phyloP scores from a whole-genome alignment of 1,140 invertebrate genomes.

The Phymorhynchus buccinoides region DNA sequence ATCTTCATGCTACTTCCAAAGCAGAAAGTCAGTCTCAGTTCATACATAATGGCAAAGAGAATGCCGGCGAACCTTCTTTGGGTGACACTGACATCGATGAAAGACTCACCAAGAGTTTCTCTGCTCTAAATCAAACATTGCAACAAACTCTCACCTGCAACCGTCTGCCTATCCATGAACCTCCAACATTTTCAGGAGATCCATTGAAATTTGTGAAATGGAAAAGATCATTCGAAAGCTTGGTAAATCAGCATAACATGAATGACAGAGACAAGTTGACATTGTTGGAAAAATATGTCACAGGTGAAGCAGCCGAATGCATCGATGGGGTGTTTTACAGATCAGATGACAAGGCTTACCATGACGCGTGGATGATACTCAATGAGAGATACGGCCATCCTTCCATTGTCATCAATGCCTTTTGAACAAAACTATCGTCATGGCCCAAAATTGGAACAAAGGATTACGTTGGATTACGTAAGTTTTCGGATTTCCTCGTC shows the following conservation, averaged over 20 bases:
- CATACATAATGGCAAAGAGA: no score
- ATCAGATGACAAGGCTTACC: background rate
- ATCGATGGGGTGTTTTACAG: no score
- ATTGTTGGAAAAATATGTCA: background rate
- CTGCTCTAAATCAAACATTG: background rate
- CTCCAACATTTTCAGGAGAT: background rate
- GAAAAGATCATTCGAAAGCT: background rate
- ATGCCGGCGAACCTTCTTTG: no score
- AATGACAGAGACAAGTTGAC: background rate
- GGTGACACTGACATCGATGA: no score
- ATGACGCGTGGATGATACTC: background rate
- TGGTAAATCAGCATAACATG: background rate
- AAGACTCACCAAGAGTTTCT: background rate
- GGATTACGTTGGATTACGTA: background rate
- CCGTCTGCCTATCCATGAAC: background rate
- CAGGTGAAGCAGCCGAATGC: no score
- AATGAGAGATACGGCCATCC: constrained; percentile 15
- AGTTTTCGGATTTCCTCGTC: background rate
- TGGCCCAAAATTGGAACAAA: constrained; percentile 1
- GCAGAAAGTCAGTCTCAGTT: no score
- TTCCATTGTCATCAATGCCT: background rate
- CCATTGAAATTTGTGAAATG: no score
- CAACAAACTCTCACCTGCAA: background rate
- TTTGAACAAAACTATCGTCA: no score
- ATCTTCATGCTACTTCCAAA: no score